A percentile compares a stretch with the other conserved stretches of the same genome.
These are phyloP conservation scores for Pterocles burchelli DNA, from an alignment of 2,113 vertebrate species.

Conservation along the genomic window DNA sequence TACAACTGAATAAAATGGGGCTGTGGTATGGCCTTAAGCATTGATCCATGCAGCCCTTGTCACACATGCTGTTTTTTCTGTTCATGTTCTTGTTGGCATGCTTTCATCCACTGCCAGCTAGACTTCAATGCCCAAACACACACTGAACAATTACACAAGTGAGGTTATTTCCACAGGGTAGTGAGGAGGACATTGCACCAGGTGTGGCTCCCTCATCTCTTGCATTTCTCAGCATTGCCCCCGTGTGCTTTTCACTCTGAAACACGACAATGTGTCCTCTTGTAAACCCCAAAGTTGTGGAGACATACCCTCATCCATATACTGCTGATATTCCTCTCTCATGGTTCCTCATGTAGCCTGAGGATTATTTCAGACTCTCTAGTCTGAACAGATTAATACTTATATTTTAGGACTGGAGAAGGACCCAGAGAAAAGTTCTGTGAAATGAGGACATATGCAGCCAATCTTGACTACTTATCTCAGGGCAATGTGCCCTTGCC, in stretches of 20 bases:
- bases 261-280: background rate
- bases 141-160: background rate
- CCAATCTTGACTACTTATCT: background rate
- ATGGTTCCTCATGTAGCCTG: background rate
- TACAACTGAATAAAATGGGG: background rate
- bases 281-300: background rate
- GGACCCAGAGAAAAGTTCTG: background rate
- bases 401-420: background rate
- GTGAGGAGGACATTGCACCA: background rate
- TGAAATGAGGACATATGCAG: background rate
- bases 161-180: background rate
- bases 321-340: background rate
- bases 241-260: background rate
- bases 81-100: background rate
- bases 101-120: background rate
- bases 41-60: background rate
- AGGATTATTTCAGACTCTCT: background rate
- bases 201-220: background rate
- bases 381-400: background rate
- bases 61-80: background rate
- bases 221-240: background rate
- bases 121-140: background rate
- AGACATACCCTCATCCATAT: too few species aligned
- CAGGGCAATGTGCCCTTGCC: background rate
- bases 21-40: background rate